These are phyloP conservation scores for Spodoptera exigua DNA, from an alignment of 2,888 invertebrate species.

Conservation along the genomic window DNA sequence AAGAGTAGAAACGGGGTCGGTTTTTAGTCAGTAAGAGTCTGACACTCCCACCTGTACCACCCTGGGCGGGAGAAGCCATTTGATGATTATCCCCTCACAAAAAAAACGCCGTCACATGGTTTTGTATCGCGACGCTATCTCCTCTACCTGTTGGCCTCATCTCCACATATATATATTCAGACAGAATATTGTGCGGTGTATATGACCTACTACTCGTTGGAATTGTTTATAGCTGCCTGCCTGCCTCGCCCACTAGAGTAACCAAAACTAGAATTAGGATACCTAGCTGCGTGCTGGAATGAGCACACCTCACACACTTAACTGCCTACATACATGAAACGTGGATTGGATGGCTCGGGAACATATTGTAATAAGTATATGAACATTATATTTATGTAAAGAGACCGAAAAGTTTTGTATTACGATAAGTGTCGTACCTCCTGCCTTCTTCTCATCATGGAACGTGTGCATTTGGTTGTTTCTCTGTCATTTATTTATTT, in stretches of 20 bases:
- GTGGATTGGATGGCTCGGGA: conserved; percentile 7
- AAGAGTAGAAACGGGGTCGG: too few relatives aligned
- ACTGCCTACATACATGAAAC: conserved; percentile 30
- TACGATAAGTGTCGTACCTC: conserved; percentile 22
- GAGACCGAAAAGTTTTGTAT: conserved; percentile 17
- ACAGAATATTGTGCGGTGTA: conserved; percentile 7
- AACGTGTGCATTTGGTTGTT: too few relatives aligned
- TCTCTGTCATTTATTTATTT: too few relatives aligned
- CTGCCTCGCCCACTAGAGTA: conserved; percentile 34
- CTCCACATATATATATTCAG: background rate
- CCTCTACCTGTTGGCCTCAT: background rate
- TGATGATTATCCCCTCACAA: too few relatives aligned
- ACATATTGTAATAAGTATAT: too few relatives aligned
- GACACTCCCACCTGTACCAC: too few relatives aligned
- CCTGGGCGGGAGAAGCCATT: too few relatives aligned
- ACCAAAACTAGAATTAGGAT: conserved; percentile 27
- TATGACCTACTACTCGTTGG: background rate
- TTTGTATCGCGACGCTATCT: background rate
- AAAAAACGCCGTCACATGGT: too few relatives aligned
- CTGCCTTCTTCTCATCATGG: too few relatives aligned
- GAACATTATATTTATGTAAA: background rate
- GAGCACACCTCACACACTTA: conserved; percentile 13
- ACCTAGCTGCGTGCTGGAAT: conserved; percentile 25
- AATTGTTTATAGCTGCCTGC: conserved; percentile 18
- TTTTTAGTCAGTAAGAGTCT: too few relatives aligned